Evolutionary conservation across 1,140 invertebrate genomes (phyloP).

Genomic region (Tribolium castaneum): DNA sequence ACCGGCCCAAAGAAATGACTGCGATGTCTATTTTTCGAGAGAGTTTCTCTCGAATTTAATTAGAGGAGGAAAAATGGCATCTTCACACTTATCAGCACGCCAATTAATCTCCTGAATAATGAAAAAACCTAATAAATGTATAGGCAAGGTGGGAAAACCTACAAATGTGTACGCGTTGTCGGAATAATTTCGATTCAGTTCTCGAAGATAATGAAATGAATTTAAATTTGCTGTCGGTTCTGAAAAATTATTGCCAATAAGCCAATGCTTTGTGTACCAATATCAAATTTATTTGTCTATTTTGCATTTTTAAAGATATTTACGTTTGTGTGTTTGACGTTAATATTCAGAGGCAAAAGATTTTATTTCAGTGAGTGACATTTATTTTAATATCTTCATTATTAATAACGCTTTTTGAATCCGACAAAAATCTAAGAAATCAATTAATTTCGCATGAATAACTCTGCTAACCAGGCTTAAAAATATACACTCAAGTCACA

Average conservation of each 20-base stretch:
- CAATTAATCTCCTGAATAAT: slow-evolving; percentile 25
- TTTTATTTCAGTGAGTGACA: slow-evolving; percentile 23
- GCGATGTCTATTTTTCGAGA: slow-evolving; percentile 17
- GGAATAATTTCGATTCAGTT: too few species aligned
- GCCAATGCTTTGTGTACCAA: background rate
- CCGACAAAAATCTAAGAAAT: background rate
- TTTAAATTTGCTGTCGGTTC: background rate
- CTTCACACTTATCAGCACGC: slow-evolving; percentile 8
- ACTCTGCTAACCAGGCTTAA: background rate
- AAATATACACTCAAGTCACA: background rate
- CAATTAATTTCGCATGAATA: slow-evolving; percentile 10
- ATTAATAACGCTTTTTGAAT: slow-evolving; percentile 1
- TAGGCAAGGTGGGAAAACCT: background rate
- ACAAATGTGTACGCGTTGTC: background rate
- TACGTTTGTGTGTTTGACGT: slow-evolving; percentile 16
- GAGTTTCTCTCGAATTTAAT: slow-evolving; percentile 21
- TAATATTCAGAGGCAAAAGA: background rate
- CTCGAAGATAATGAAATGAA: background rate
- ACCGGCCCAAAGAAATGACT: slow-evolving; percentile 17
- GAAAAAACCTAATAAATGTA: background rate
- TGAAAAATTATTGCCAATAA: slow-evolving; percentile 15
- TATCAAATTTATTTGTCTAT: slow-evolving; percentile 27
- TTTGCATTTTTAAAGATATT: slow-evolving; percentile 12
- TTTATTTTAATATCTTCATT: slow-evolving; percentile 33
- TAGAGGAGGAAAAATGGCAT: slow-evolving; percentile 28